A percentile compares a stretch with the other conserved stretches of the same genome.
Conservation (phyloP, 2,113 vertebrate genomes). For the Tenrec ecaudatus region DNA sequence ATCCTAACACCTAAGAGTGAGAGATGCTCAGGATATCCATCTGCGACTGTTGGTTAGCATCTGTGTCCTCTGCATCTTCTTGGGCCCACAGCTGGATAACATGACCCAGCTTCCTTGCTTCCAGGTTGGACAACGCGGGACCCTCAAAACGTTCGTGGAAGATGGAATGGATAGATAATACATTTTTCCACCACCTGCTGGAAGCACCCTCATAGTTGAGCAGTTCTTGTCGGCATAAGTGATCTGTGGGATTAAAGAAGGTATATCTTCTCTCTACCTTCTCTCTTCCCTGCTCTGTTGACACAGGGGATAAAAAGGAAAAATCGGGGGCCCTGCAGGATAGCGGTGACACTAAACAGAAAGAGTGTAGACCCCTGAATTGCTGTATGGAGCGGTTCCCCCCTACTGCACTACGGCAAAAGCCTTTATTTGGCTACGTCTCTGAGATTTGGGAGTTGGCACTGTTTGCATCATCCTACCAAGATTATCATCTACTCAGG, state of each 20-base stretch:
- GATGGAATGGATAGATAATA: no score
- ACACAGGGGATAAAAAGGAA: neutral
- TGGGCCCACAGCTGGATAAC: neutral
- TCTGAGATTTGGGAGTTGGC: neutral
- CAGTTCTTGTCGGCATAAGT: neutral
- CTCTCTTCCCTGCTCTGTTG: neutral
- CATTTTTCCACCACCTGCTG: no score
- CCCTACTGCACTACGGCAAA: neutral
- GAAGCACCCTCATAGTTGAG: no score
- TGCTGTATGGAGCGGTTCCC: neutral
- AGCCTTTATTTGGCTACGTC: neutral
- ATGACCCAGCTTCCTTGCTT: neutral
- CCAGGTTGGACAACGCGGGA: no score
- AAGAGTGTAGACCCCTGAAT: neutral
- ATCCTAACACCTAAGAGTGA: neutral
- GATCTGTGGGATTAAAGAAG: neutral
- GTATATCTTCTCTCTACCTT: neutral
- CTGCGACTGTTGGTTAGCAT: neutral
- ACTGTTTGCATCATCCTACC: neutral
- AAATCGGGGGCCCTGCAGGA: neutral
- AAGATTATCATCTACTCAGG: neutral
- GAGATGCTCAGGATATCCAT: neutral
- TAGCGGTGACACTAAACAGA: neutral
- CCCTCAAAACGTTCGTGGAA: no score
- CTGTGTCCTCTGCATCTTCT: neutral